Percentiles rank a stretch among this genome's conserved stretches.
Evolutionary conservation across 2,888 invertebrate species (phyloP).

Genomic region (Aspidapion aeneum): DNA sequence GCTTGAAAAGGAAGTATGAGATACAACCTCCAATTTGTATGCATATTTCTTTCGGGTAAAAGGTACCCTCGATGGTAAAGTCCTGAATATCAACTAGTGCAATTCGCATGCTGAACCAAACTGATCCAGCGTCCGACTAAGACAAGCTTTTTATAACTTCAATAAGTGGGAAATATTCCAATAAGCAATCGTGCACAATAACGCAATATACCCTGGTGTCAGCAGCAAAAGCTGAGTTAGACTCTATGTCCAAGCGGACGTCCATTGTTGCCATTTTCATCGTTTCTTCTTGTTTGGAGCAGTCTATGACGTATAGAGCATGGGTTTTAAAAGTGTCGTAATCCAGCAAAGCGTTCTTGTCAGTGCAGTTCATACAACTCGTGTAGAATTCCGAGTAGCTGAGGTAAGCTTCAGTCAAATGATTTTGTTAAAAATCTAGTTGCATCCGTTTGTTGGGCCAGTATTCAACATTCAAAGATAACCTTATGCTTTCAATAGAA

Average conservation of each 20-base stretch:
- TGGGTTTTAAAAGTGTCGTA: constrained; percentile 11
- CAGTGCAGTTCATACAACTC: constrained; percentile 5
- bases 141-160: constrained; percentile 18
- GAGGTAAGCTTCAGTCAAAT: constrained; percentile 13
- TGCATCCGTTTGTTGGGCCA: constrained; percentile 17
- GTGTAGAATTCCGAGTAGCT: constrained; percentile 19
- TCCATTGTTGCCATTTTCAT: too few species aligned
- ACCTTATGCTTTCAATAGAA: constrained; percentile 9
- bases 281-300: too few species aligned
- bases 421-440: constrained; percentile 13
- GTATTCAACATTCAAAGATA: constrained; percentile 16
- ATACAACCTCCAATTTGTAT: too few species aligned
- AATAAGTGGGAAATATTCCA: constrained; percentile 25
- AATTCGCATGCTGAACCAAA: too few species aligned
- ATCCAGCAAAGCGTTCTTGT: neutral
- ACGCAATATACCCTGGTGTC: constrained; percentile 34
- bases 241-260: constrained; percentile 31
- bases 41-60: too few species aligned
- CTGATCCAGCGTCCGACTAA: too few species aligned
- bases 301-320: too few species aligned
- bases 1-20: too few species aligned
- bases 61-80: too few species aligned
- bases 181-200: constrained; percentile 30
- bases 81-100: too few species aligned
- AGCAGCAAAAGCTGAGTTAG: constrained; percentile 21